phyloP scores from a whole-genome alignment of 2,797 vertebrate species.

The Alcedo quadribrachys region DNA sequence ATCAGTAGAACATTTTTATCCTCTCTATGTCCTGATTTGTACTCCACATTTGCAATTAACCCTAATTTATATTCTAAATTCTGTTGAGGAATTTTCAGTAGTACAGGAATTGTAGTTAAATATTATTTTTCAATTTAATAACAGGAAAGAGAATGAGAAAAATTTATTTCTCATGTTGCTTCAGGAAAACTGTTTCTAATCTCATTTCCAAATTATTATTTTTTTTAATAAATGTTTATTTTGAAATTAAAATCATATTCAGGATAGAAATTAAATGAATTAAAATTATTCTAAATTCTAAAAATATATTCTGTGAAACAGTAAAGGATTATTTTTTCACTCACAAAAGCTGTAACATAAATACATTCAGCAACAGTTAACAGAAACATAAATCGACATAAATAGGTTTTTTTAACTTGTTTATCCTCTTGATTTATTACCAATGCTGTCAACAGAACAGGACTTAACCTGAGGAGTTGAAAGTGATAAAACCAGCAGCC shows the following conservation, averaged over 20 bases:
- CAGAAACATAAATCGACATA: slow-evolving; percentile 5
- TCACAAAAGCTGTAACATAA: not conserved
- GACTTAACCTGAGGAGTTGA: not conserved
- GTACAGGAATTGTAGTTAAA: not conserved
- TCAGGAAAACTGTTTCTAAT: not conserved
- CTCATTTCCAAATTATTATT: not conserved
- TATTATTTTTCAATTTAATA: not conserved
- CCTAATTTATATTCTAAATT: not conserved
- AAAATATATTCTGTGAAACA: not conserved
- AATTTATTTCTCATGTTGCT: not conserved
- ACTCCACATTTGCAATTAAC: not conserved
- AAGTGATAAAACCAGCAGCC: not conserved
- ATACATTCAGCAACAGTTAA: not conserved
- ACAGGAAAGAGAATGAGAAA: not conserved
- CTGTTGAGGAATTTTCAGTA: not conserved
- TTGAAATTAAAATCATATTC: not conserved
- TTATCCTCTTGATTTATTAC: slow-evolving; percentile 34
- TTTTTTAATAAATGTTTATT: not conserved
- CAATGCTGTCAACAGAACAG: not conserved
- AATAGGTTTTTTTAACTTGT: not conserved
- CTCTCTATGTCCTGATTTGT: fast-evolving
- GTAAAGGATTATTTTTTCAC: not conserved
- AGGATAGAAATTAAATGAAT: not conserved
- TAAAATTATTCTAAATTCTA: not conserved
- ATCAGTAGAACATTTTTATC: not conserved